Percentiles rank a stretch among this genome's conserved stretches.
Conservation (phyloP, 2,113 vertebrate genomes). For the Ceuthmochares aereus region DNA sequence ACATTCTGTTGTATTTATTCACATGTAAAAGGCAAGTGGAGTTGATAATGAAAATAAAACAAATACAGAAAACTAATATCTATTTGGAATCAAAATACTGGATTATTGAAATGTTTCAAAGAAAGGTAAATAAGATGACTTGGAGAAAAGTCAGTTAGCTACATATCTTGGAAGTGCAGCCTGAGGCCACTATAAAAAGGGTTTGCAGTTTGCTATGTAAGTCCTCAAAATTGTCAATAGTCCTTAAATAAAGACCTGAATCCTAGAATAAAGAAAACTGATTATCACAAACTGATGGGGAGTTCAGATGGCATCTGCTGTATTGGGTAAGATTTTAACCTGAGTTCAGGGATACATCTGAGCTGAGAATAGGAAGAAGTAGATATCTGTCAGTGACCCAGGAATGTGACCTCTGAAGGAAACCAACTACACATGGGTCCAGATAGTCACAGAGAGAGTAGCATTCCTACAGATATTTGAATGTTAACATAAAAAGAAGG, state of each 20-base stretch:
- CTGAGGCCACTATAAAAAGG: not conserved
- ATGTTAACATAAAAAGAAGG: not conserved
- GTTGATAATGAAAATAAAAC: not conserved
- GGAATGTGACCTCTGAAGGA: not conserved
- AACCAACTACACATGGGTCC: not conserved
- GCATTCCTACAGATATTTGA: not conserved
- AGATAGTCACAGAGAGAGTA: not conserved
- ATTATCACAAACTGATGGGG: not conserved
- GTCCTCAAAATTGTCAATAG: not conserved
- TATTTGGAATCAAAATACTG: not conserved
- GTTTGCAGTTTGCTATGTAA: not conserved
- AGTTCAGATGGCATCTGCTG: not conserved
- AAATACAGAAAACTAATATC: not conserved
- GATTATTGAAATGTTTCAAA: not conserved
- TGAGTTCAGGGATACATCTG: not conserved
- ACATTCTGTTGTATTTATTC: not conserved
- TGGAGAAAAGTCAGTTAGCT: not conserved
- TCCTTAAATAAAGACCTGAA: not conserved
- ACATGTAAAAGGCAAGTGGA: not conserved
- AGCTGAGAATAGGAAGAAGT: not conserved
- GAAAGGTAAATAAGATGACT: not conserved
- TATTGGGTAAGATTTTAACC: not conserved
- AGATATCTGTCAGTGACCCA: not conserved
- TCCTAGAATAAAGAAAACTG: not conserved
- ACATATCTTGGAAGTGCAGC: not conserved